A percentile compares a stretch with the other conserved stretches of the same genome.
phyloP scores from a whole-genome alignment of 64 coral and sea anemone species.

The Porites lutea region DNA sequence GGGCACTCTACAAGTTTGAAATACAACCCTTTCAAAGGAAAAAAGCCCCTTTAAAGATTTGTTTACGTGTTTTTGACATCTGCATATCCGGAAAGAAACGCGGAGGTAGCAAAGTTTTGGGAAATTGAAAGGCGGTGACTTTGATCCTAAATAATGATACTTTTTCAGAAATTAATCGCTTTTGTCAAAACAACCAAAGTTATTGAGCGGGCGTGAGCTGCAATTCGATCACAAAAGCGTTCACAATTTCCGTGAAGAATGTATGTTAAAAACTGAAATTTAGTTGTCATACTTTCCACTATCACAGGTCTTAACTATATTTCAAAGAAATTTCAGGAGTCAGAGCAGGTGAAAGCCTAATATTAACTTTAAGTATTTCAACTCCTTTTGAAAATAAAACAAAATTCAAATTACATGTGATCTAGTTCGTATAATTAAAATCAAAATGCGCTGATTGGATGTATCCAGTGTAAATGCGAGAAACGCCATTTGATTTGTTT shows the following conservation, averaged over 20 bases:
- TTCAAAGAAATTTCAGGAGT: background rate
- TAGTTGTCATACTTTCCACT: too few relatives aligned
- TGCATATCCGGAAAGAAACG: background rate
- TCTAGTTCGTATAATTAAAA: background rate
- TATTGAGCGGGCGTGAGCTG: too few relatives aligned
- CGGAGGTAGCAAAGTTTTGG: background rate
- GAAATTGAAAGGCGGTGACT: background rate
- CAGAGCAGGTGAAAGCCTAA: background rate
- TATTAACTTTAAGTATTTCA: background rate
- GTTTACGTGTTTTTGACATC: background rate
- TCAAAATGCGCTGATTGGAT: constrained; percentile 1
- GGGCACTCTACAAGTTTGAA: too few relatives aligned
- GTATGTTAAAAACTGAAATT: too few relatives aligned
- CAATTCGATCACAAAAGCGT: too few relatives aligned
- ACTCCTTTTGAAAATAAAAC: background rate
- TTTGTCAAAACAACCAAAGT: constrained; percentile 7
- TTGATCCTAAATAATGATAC: constrained; percentile 24
- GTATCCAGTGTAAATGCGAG: background rate
- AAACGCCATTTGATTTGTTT: background rate
- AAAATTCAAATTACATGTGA: background rate
- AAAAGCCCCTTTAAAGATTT: background rate
- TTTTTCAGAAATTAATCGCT: background rate
- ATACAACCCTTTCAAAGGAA: background rate
- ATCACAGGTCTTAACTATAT: too few relatives aligned
- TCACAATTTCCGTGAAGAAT: too few relatives aligned